A percentile compares a stretch with the other conserved stretches of the same genome.
Conservation (phyloP, 2,113 vertebrate species). For the Solenodon paradoxus region DNA sequence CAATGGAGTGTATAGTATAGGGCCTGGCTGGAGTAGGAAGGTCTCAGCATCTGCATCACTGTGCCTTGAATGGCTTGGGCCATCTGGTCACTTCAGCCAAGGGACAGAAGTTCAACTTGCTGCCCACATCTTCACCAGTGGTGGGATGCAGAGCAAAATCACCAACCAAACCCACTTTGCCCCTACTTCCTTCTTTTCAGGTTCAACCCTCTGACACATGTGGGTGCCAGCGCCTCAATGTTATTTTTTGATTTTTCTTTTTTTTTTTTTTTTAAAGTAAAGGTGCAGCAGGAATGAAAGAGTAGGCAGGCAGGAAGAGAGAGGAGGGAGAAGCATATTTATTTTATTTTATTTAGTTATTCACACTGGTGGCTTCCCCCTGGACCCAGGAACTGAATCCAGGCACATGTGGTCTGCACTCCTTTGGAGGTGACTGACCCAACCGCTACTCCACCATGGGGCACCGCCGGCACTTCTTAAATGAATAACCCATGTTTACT, state of each 20-base stretch:
- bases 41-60: not conserved
- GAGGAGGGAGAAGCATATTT: no score
- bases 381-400: no score
- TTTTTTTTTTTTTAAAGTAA: no score
- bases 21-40: not conserved
- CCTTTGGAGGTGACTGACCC: no score
- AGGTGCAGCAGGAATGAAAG: no score
- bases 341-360: no score
- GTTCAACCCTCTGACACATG: not conserved
- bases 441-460: no score
- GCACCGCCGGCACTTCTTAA: not conserved
- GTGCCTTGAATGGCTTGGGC: not conserved
- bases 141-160: not conserved
- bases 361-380: no score
- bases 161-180: not conserved
- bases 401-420: no score
- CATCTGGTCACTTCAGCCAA: not conserved
- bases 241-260: no score
- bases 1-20: not conserved
- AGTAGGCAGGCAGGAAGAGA: no score
- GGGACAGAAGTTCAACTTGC: not conserved
- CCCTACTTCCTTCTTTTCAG: not conserved
- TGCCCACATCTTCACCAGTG: not conserved
- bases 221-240: not conserved
- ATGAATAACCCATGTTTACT: not conserved